Conservation (phyloP, 1,140 invertebrate genomes). For the Parapsyche elsis region DNA sequence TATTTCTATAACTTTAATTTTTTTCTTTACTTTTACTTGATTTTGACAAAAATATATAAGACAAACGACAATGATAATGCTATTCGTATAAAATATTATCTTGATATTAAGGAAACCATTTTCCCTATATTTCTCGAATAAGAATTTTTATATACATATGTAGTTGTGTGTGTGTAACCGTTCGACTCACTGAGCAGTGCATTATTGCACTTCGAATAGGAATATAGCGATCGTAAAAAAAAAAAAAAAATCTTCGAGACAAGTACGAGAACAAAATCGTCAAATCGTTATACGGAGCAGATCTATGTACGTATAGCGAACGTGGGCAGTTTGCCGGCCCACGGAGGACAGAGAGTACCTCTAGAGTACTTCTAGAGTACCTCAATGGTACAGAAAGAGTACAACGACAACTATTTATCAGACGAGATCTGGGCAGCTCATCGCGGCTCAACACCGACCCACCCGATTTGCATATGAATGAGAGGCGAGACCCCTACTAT, state of each 20-base stretch:
- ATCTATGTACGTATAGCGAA: background rate
- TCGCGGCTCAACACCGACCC: background rate
- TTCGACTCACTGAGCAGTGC: too few relatives aligned
- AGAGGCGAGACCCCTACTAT: background rate
- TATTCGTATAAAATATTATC: too few relatives aligned
- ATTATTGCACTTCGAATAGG: too few relatives aligned
- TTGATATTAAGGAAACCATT: too few relatives aligned
- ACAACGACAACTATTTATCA: constrained; percentile 19
- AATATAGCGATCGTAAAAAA: too few relatives aligned
- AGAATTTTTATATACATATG: too few relatives aligned
- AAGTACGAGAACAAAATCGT: constrained; percentile 18
- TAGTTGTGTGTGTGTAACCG: too few relatives aligned
- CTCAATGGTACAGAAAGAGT: background rate
- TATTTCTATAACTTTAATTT: too few relatives aligned
- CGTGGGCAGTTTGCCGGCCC: background rate
- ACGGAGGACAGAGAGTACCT: background rate
- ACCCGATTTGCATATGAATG: constrained; percentile 15
- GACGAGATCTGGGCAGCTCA: background rate
- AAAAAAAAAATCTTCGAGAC: background rate
- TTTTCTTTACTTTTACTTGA: too few relatives aligned
- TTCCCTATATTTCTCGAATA: too few relatives aligned
- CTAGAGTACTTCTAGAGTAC: background rate
- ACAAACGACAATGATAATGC: too few relatives aligned
- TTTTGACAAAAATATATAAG: too few relatives aligned
- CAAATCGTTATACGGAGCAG: constrained; percentile 16